Conservation (phyloP, 1,140 invertebrate genomes). For the Drosophila nannoptera region DNA sequence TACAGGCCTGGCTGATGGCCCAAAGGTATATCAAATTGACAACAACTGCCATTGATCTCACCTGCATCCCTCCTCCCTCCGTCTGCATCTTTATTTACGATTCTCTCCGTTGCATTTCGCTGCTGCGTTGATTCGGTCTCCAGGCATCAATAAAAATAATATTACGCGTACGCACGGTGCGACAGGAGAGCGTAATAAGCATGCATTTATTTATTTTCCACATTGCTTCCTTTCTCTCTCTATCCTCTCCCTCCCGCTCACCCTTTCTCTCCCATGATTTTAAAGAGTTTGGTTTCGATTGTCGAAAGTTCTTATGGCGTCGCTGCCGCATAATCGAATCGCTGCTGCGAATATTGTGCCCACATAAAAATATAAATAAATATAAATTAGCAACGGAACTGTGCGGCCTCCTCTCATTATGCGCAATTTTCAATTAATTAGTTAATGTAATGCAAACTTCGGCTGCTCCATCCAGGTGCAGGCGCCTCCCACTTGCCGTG, state of each 20-base stretch:
- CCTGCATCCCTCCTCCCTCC: background rate
- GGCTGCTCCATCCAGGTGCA: background rate
- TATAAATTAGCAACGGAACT: constrained; percentile 70
- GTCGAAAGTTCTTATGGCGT: background rate
- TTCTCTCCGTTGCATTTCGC: constrained; percentile 1
- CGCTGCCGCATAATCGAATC: constrained; percentile 2
- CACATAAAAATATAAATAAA: constrained; percentile 56
- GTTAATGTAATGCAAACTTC: constrained; percentile 66
- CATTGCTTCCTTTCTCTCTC: background rate
- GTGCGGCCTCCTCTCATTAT: constrained; percentile 66
- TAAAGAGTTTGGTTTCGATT: background rate
- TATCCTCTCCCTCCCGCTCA: background rate
- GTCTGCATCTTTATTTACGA: background rate
- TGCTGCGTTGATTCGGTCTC: constrained; percentile 1
- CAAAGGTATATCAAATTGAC: constrained; percentile 44
- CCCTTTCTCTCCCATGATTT: background rate
- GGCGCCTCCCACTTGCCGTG: background rate
- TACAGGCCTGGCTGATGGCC: constrained; percentile 28
- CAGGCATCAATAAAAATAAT: constrained; percentile 44
- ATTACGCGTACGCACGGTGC: constrained; percentile 35
- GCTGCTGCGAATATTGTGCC: constrained; percentile 27
- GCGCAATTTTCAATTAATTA: constrained; percentile 73
- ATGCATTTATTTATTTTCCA: constrained; percentile 23
- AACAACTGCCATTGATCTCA: constrained; percentile 6
- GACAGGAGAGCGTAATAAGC: constrained; percentile 6